A percentile compares a stretch with the other conserved stretches of the same genome.
phyloP scores from a whole-genome alignment of 2,797 vertebrate species.

The Staurois parvus region DNA sequence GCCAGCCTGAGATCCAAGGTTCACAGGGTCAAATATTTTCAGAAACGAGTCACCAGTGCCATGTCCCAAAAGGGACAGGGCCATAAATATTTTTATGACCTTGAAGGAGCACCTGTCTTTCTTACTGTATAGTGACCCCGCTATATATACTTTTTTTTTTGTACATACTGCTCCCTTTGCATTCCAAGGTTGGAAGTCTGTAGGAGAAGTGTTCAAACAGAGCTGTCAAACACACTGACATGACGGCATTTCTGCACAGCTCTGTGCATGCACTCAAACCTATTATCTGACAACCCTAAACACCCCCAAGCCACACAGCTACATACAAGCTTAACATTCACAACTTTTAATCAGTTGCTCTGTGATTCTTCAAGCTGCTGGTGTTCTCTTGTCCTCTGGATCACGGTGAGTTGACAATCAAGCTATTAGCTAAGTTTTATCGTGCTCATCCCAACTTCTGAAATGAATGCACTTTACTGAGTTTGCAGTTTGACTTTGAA shows the following conservation, averaged over 20 bases:
- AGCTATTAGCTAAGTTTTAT: not conserved
- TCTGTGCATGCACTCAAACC: not conserved
- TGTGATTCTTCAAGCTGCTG: constrained; percentile 4
- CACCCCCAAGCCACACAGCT: constrained; percentile 9
- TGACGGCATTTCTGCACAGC: not conserved
- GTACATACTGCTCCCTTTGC: constrained; percentile 45
- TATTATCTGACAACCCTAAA: not conserved
- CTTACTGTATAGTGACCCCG: constrained; percentile 20
- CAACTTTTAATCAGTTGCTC: not conserved
- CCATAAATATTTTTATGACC: constrained; percentile 12
- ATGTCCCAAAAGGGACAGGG: not conserved
- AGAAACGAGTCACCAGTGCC: not conserved
- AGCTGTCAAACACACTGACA: constrained; percentile 19
- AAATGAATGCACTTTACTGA: not conserved
- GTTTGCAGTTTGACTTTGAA: not conserved
- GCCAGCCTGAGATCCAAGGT: not conserved
- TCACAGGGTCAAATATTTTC: not conserved
- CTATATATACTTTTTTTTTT: constrained; percentile 41
- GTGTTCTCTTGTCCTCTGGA: constrained; percentile 14
- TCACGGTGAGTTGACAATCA: constrained; percentile 45
- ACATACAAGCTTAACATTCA: not conserved
- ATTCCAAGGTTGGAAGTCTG: constrained; percentile 35
- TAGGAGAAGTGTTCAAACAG: constrained; percentile 18
- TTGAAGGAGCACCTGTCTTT: constrained; percentile 16
- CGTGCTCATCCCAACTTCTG: not conserved